phyloP scores from a whole-genome alignment of 1,140 invertebrate genomes.

The Leptinotarsa lineolata region DNA sequence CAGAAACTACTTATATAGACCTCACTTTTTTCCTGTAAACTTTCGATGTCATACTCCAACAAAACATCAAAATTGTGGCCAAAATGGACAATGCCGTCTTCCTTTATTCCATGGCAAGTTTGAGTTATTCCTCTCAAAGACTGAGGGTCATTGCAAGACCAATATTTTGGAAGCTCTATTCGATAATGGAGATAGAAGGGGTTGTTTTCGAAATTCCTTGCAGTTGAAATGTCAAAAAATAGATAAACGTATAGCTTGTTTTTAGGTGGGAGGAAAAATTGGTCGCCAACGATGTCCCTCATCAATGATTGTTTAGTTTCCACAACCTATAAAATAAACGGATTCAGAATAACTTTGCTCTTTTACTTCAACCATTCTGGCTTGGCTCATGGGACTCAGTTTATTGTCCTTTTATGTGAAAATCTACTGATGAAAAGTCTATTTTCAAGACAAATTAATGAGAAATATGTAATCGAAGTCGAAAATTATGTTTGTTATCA shows the following conservation, averaged over 20 bases:
- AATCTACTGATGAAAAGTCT: too few species aligned
- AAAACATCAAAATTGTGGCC: constrained; percentile 44
- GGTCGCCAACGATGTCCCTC: constrained; percentile 4
- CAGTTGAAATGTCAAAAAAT: constrained; percentile 48
- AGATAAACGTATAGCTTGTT: constrained; percentile 44
- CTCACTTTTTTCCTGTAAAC: constrained; percentile 23
- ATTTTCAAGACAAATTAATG: too few species aligned
- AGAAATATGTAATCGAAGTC: too few species aligned
- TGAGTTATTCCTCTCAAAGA: constrained; percentile 43
- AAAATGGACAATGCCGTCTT: constrained; percentile 41
- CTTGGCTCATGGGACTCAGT: too few species aligned
- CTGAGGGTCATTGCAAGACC: constrained; percentile 36
- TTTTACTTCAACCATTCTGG: neutral
- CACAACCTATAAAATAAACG: constrained; percentile 12
- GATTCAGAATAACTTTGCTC: neutral
- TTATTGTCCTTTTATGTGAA: too few species aligned
- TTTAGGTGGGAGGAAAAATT: constrained; percentile 44
- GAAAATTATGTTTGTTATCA: too few species aligned
- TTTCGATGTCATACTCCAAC: constrained; percentile 43
- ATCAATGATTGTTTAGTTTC: constrained; percentile 3
- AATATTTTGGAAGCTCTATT: constrained; percentile 45
- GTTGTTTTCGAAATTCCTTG: constrained; percentile 45
- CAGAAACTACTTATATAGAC: neutral
- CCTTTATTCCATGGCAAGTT: constrained; percentile 35
- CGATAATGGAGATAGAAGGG: constrained; percentile 47